Conservation (phyloP, 2,888 invertebrate genomes). For the Megaustenia siamemsis region DNA sequence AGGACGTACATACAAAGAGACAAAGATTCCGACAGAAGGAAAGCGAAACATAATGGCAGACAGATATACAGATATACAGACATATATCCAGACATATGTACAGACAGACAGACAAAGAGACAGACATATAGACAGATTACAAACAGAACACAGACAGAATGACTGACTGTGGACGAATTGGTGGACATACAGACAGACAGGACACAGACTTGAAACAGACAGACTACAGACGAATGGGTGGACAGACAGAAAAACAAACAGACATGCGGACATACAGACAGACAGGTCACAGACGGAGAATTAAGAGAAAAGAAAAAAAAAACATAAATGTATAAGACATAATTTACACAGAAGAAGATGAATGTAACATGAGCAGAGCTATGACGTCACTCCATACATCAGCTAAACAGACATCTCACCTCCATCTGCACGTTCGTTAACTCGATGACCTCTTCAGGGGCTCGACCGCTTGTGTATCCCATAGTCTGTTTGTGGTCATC, state of each 20-base stretch:
- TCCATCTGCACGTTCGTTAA: conserved; percentile 40
- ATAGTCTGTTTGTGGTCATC: neutral
- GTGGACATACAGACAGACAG: too few relatives aligned
- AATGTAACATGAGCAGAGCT: too few relatives aligned
- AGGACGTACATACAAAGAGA: neutral
- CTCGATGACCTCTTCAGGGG: neutral
- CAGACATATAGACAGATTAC: neutral
- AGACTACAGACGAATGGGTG: too few relatives aligned
- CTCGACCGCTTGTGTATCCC: conserved; percentile 21
- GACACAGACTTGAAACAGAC: too few relatives aligned
- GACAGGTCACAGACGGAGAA: too few relatives aligned
- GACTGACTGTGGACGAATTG: too few relatives aligned
- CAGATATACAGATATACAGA: neutral
- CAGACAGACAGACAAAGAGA: neutral
- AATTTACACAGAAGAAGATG: neutral
- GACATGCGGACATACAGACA: too few relatives aligned
- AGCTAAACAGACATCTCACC: neutral
- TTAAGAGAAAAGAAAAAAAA: too few relatives aligned
- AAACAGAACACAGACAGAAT: too few relatives aligned
- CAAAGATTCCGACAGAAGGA: neutral
- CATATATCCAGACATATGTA: neutral
- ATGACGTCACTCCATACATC: neutral
- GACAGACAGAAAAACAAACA: too few relatives aligned
- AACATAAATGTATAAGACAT: neutral
- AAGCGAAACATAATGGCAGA: too few relatives aligned